These are phyloP conservation scores for Musca domestica DNA, from an alignment of 1,140 invertebrate genomes.

Conservation along the genomic window DNA sequence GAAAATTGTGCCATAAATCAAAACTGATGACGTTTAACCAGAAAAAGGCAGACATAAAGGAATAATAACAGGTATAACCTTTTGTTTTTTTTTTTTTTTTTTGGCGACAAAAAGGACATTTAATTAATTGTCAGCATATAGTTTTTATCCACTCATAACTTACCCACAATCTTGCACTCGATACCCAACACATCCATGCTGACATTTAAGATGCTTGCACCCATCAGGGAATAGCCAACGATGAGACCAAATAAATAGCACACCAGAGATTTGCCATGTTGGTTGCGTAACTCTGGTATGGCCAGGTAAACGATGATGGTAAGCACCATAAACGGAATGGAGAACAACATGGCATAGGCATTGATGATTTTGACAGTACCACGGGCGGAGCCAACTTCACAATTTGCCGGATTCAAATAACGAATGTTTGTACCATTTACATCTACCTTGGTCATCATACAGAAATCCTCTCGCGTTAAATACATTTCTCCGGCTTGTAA, in stretches of 20 bases:
- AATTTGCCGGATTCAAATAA: conserved; percentile 47
- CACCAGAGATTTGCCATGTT: conserved; percentile 73
- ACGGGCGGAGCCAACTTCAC: conserved; percentile 31
- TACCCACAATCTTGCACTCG: conserved; percentile 35
- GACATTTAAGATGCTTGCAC: conserved; percentile 56
- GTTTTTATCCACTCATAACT: background rate
- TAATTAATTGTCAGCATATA: background rate
- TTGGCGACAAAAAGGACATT: background rate
- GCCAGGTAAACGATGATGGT: conserved; percentile 72
- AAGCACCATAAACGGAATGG: conserved; percentile 67
- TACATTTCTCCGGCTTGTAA: conserved; percentile 32
- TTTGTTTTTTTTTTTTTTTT: too few relatives aligned
- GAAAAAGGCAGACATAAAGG: conserved; percentile 72
- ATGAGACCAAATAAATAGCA: conserved; percentile 67
- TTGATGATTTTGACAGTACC: conserved; percentile 46
- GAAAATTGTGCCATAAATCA: conserved; percentile 74
- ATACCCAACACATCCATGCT: conserved; percentile 27
- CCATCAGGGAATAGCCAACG: conserved; percentile 61
- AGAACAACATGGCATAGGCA: conserved; percentile 63
- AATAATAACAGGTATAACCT: conserved; percentile 69
- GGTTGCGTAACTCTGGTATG: conserved; percentile 68
- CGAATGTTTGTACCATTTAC: conserved; percentile 35
- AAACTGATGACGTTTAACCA: conserved; percentile 78
- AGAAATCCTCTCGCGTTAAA: conserved; percentile 44
- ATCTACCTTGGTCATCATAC: conserved; percentile 34